A percentile compares a stretch with the other conserved stretches of the same genome.
These are phyloP conservation scores for Beaufortia kweichowensis DNA, from an alignment of 2,113 vertebrate genomes.

Conservation along the genomic window DNA sequence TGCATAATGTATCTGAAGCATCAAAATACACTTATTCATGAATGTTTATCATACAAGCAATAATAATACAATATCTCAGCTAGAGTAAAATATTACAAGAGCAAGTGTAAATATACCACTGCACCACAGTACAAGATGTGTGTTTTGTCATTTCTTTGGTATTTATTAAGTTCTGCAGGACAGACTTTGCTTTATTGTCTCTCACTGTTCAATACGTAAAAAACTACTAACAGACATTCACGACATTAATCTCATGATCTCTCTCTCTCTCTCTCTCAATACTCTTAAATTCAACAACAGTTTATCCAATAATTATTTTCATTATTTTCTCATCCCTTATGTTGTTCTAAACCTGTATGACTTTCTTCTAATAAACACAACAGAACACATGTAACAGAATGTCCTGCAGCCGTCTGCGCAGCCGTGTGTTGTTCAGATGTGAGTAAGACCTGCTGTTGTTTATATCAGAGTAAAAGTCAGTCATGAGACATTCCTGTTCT, in stretches of 20 bases:
- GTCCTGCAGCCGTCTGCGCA: not conserved
- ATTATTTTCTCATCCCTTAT: too few relatives aligned
- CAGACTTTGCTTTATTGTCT: not conserved
- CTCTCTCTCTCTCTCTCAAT: too few relatives aligned
- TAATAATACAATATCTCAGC: not conserved
- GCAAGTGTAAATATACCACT: too few relatives aligned
- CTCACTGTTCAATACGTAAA: not conserved
- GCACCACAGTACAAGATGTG: not conserved
- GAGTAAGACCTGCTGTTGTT: constrained; percentile 46
- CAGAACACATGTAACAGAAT: not conserved
- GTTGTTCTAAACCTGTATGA: not conserved
- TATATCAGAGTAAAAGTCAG: constrained; percentile 25
- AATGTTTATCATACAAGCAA: not conserved
- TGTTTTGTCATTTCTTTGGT: not conserved
- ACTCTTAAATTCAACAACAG: not conserved
- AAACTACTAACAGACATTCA: not conserved
- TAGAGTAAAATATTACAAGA: not conserved
- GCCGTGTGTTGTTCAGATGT: not conserved
- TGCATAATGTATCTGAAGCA: too few relatives aligned
- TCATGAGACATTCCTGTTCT: not conserved
- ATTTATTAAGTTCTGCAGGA: not conserved
- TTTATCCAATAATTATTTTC: not conserved
- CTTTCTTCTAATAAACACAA: not conserved
- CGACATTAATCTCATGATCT: too few relatives aligned
- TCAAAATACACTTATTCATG: not conserved